Conservation (phyloP, 2,113 vertebrate species). For the Plecturocebus donacophilus region DNA sequence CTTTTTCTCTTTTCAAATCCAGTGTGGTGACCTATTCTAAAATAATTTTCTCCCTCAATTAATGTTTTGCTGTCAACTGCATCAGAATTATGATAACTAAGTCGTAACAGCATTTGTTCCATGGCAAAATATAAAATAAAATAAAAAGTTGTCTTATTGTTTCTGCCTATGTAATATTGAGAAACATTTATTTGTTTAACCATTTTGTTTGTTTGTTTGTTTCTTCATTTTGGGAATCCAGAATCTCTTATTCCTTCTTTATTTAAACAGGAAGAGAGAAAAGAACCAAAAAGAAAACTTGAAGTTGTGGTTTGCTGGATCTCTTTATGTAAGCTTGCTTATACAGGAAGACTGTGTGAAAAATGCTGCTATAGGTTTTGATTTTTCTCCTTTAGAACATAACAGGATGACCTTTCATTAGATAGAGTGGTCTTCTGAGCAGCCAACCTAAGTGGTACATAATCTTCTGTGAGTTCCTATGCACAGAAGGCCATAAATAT, state of each 20-base stretch:
- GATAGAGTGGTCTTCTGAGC: constrained; percentile 38
- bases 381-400: constrained; percentile 41
- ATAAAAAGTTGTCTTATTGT: background rate
- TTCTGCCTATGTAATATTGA: background rate
- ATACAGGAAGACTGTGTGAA: background rate
- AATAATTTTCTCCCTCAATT: background rate
- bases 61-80: background rate
- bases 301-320: background rate
- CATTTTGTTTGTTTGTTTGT: background rate
- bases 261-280: background rate
- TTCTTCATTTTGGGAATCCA: background rate
- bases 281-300: background rate
- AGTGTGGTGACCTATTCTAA: background rate
- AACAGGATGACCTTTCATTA: constrained; percentile 47
- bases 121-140: background rate
- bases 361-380: background rate
- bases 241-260: background rate
- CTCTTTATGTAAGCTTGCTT: background rate
- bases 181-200: background rate
- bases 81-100: background rate
- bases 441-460: constrained; percentile 49
- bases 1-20: background rate
- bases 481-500: constrained; percentile 67
- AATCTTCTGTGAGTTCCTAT: constrained; percentile 61
- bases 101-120: background rate